Percentiles rank a stretch among this genome's conserved stretches.
phyloP scores from a whole-genome alignment of 2,113 vertebrate genomes.

The Cynocephalus volans region DNA sequence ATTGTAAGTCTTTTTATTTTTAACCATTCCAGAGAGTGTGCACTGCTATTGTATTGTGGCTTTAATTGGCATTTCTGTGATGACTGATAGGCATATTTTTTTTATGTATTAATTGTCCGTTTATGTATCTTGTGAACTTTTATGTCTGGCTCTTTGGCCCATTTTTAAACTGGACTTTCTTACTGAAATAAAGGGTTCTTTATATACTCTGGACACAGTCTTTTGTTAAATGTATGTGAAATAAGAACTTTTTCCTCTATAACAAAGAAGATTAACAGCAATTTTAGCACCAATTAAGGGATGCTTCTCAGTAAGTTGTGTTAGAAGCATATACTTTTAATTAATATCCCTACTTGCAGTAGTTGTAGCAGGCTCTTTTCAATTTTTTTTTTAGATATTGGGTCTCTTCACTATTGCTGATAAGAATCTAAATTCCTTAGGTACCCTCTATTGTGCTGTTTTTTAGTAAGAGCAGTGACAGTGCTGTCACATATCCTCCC shows the following conservation, averaged over 20 bases:
- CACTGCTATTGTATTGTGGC: no score
- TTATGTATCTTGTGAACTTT: no score
- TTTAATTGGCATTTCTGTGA: no score
- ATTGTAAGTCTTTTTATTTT: no score
- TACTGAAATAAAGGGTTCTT: no score
- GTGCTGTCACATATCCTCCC: background rate
- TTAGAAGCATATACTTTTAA: background rate
- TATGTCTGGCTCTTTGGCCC: no score
- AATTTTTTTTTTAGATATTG: background rate
- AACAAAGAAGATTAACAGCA: background rate
- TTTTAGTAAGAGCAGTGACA: background rate
- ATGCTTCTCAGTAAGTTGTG: background rate
- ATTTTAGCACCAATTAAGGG: background rate
- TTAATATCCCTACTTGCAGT: background rate
- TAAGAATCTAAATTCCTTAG: background rate
- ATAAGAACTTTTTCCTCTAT: background rate
- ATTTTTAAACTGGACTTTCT: no score
- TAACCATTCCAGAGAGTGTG: no score
- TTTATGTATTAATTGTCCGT: no score
- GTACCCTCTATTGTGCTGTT: background rate
- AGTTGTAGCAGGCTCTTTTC: background rate
- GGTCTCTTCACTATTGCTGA: background rate
- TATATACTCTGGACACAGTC: no score
- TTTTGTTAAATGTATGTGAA: background rate
- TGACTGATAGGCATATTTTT: no score